These are phyloP conservation scores for Cydia fagiglandana DNA, from an alignment of 1,140 invertebrate species.

Conservation along the genomic window DNA sequence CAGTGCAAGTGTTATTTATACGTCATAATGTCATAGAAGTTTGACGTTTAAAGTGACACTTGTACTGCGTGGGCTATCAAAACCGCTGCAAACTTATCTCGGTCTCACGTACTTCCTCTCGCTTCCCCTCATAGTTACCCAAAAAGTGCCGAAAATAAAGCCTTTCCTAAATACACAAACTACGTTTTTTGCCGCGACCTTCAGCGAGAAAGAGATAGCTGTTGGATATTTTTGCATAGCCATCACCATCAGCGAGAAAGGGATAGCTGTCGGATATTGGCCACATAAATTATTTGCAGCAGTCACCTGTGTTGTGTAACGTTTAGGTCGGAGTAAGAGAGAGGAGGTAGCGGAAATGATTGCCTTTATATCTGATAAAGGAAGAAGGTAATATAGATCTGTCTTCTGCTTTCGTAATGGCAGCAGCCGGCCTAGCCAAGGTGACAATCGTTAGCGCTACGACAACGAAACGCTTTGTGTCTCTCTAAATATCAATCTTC, in stretches of 20 bases:
- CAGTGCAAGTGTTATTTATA: no score
- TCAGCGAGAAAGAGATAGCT: background rate
- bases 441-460: no score
- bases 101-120: no score
- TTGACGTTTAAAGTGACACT: no score
- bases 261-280: slow-evolving; percentile 3
- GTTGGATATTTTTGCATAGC: background rate
- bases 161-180: background rate
- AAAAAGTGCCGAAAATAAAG: background rate
- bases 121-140: background rate
- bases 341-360: background rate
- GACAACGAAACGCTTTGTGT: no score
- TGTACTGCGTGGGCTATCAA: no score
- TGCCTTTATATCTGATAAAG: background rate
- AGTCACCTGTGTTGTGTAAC: slow-evolving; percentile 2
- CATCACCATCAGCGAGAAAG: background rate
- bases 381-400: background rate
- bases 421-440: no score
- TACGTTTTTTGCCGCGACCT: background rate
- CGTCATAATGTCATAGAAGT: no score
- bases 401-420: no score
- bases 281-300: slow-evolving; percentile 12
- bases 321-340: background rate
- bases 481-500: no score
- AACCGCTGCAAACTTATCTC: no score